Conservation (phyloP, 2,113 vertebrate species). For the Macquaria australasica region DNA sequence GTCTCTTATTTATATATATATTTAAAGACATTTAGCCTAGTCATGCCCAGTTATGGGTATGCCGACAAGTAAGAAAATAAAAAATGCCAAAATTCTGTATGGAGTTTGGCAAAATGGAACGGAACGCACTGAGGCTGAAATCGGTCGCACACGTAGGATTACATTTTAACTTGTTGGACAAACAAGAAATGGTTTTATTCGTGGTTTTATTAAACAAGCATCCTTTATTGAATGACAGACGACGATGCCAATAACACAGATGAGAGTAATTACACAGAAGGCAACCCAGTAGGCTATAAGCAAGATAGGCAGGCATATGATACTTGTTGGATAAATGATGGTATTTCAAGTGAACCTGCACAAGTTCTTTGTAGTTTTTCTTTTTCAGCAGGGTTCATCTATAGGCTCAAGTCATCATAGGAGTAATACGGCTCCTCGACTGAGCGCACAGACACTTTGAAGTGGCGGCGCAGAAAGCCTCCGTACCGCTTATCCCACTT, state of each 20-base stretch:
- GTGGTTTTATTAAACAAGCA: conserved; percentile 82
- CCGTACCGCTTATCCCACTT: conserved; percentile 98
- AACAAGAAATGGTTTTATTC: conserved; percentile 56
- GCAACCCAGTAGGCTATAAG: conserved; percentile 27
- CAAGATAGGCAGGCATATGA: conserved; percentile 47
- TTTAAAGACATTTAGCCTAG: background rate
- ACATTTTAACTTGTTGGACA: conserved; percentile 34
- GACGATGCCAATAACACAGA: conserved; percentile 60
- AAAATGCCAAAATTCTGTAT: background rate
- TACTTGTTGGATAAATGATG: conserved; percentile 35
- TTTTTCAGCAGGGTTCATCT: conserved; percentile 54
- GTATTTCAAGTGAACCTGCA: conserved; percentile 63
- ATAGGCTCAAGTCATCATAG: conserved; percentile 85
- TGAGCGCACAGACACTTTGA: conserved; percentile 92
- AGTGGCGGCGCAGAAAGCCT: conserved; percentile 94
- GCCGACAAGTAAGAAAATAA: background rate
- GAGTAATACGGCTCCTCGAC: conserved; percentile 88
- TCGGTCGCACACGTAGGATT: conserved; percentile 31
- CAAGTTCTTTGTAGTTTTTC: conserved; percentile 62
- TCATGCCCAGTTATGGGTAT: too few relatives aligned
- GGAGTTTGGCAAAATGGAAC: background rate
- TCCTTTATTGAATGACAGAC: conserved; percentile 70
- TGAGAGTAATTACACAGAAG: conserved; percentile 46
- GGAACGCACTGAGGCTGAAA: background rate
- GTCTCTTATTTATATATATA: background rate